Evolutionary conservation across 2,113 vertebrate species (phyloP), one percentile per base, ranked within the genome.

Genomic region (Sitta europaea): DNA sequence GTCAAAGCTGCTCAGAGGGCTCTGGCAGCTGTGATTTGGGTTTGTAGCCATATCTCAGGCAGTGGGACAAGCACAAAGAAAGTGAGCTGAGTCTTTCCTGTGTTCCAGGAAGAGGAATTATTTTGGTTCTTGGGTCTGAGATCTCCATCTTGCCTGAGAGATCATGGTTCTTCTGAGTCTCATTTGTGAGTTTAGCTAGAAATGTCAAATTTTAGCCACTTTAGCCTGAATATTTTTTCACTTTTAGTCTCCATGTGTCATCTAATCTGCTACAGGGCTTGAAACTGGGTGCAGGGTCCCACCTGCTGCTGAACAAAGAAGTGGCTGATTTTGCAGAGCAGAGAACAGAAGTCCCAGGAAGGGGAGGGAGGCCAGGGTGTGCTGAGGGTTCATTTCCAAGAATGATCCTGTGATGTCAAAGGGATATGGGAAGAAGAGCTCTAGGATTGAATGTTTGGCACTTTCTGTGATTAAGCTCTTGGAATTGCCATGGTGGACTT

Each of bases 351-450:
- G 62, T 20, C 47, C n/a, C n/a, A 11, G 19, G 53, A 71, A 71
- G 27, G 76, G 4, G 3, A 45, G 33, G 45, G 47, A 83, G 6
- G 2, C 13, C 48, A 35, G 36, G 15, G 1, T 0, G 0, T 63
- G 33, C 43, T 55, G 33, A 48, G 4, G 12, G 5, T 68, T 63
- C 15, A 9, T 9, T 42, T 6, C 4, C 4, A 2, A 21, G 29
- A 55, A 33, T 24, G 27, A 43, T 61, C 27, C 19, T 31, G 19
- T 28, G 57, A 42, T 45, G 22, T 10, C 17, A 45, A 78, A 75
- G 31, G 5, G 6, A 15, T 86, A 4, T 6, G 31, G 31, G 21
- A 74, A 57, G 48, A 36, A 25, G 16, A 58, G 36, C 7, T 79
- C 57, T 28, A 31, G 67, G 35, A 36, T 0, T 13, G 40, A 76